A percentile compares a stretch with the other conserved stretches of the same genome.
phyloP scores from a whole-genome alignment of 2,113 vertebrate species.

The Daphoenositta chrysoptera region DNA sequence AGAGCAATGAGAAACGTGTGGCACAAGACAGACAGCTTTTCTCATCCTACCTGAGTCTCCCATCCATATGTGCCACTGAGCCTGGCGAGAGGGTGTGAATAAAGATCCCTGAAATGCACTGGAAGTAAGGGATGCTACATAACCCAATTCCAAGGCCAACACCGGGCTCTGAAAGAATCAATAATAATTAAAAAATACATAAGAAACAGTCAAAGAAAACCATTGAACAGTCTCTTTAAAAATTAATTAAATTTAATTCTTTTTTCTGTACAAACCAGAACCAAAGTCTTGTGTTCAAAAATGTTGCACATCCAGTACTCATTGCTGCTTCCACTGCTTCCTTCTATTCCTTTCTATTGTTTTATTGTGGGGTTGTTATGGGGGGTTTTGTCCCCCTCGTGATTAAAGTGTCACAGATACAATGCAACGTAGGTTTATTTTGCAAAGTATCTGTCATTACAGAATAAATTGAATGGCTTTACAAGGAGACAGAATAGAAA shows the following conservation, averaged over 20 bases:
- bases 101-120: slow-evolving; percentile 85
- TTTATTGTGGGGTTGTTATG: not conserved
- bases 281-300: not conserved
- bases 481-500: not conserved
- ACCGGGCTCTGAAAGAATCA: slow-evolving; percentile 79
- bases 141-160: slow-evolving; percentile 92
- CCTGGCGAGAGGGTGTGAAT: slow-evolving; percentile 91
- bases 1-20: not conserved
- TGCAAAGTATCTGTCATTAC: not conserved
- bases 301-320: not conserved
- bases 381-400: not conserved
- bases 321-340: not conserved
- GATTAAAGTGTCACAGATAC: not conserved
- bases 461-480: not conserved
- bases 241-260: not conserved
- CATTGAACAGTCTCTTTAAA: not conserved
- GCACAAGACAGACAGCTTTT: not conserved
- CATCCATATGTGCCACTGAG: slow-evolving; percentile 91
- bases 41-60: slow-evolving; percentile 78
- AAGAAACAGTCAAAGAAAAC: not conserved
- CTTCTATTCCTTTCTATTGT: not conserved
- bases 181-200: not conserved
- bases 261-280: not conserved
- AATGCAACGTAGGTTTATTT: not conserved
- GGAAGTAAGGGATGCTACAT: slow-evolving; percentile 84